phyloP scores from a whole-genome alignment of 2,797 vertebrate species.

The Scomberomorus guttatus region DNA sequence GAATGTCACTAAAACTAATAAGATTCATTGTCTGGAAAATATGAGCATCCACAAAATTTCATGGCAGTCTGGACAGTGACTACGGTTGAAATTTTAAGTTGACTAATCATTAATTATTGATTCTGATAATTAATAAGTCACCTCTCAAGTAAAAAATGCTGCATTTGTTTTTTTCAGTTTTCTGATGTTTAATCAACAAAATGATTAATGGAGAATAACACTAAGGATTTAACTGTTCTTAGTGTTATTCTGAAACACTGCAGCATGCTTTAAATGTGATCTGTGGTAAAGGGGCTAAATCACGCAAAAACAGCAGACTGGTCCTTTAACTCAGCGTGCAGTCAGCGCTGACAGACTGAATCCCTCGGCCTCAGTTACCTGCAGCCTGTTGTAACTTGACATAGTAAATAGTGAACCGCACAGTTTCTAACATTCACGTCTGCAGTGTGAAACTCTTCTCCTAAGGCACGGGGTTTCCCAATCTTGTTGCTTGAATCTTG shows the following conservation, averaged over 20 bases:
- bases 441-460: slow-evolving; percentile 22
- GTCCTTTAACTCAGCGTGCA: slow-evolving; percentile 44
- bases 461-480: slow-evolving; percentile 31
- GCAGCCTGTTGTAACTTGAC: neutral
- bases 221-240: neutral
- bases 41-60: neutral
- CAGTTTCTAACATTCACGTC: slow-evolving; percentile 15
- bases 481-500: neutral
- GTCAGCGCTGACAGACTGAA: slow-evolving; percentile 42
- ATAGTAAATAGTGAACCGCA: slow-evolving; percentile 1
- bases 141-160: no score
- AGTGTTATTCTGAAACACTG: neutral
- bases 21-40: neutral
- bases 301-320: slow-evolving; percentile 23
- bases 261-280: neutral
- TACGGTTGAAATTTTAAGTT: neutral
- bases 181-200: neutral
- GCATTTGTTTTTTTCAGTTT: no score
- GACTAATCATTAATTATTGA: no score
- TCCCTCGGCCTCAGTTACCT: slow-evolving; percentile 7
- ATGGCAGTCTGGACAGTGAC: neutral
- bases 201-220: neutral
- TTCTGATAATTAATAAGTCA: no score
- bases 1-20: no score
- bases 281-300: neutral